A percentile compares a stretch with the other conserved stretches of the same genome.
phyloP scores from a whole-genome alignment of 1,140 invertebrate genomes.

The Solen grandis region DNA sequence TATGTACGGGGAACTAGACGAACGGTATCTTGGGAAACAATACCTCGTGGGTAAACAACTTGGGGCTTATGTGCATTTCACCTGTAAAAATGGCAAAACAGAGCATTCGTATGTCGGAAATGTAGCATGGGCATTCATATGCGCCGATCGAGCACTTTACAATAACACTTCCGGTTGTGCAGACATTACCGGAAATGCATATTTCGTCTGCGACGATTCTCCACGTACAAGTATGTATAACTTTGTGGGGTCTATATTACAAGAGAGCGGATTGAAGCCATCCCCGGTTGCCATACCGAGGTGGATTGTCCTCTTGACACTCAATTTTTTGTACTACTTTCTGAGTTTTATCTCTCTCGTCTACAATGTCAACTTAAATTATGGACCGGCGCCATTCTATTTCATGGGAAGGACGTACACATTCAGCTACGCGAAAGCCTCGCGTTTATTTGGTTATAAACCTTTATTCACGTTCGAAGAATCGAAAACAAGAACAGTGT shows the following conservation, averaged over 20 bases:
- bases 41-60: conserved; percentile 82
- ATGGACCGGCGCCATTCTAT: not conserved
- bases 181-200: not conserved
- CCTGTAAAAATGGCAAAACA: conserved; percentile 76
- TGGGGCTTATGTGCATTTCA: conserved; percentile 81
- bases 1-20: conserved; percentile 87
- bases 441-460: not conserved
- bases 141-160: conserved; percentile 77
- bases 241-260: not conserved
- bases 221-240: not conserved
- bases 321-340: not conserved
- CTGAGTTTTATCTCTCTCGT: not conserved
- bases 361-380: not conserved
- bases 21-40: conserved; percentile 83
- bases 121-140: conserved; percentile 86
- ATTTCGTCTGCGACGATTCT: not conserved
- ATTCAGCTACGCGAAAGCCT: not conserved
- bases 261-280: not conserved
- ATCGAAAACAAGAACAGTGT: not conserved
- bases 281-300: not conserved
- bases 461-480: not conserved
- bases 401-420: not conserved
- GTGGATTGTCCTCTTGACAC: not conserved
- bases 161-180: not conserved
- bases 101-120: conserved; percentile 86